Percentiles rank a stretch among this genome's conserved stretches.
Evolutionary conservation across 2,113 vertebrate genomes (phyloP).

Genomic region (Vireo altiloquus): DNA sequence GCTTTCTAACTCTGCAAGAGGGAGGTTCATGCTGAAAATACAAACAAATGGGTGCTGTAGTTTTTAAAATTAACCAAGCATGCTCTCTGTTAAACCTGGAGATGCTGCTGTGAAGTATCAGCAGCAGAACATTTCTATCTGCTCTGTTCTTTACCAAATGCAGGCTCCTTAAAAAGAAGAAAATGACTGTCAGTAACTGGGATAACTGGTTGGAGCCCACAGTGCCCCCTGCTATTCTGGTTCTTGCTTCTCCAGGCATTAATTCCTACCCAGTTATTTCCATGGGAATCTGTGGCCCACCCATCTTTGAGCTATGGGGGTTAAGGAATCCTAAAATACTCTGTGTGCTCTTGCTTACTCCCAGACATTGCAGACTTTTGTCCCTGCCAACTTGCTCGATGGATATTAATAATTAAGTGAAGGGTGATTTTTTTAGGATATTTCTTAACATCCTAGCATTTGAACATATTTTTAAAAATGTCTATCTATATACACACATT

Average conservation of each 20-base stretch:
- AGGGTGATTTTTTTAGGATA: not conserved
- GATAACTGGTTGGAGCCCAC: not conserved
- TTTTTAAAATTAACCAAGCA: not conserved
- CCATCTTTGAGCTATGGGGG: not conserved
- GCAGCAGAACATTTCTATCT: not conserved
- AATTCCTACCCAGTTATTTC: not conserved
- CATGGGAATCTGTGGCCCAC: not conserved
- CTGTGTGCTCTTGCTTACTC: not conserved
- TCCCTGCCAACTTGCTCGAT: not conserved
- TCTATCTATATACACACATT: not conserved
- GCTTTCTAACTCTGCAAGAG: not conserved
- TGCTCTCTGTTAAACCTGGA: not conserved
- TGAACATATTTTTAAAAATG: not conserved
- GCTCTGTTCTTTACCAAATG: not conserved
- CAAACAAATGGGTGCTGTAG: not conserved
- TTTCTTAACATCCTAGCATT: not conserved
- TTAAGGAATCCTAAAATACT: not conserved
- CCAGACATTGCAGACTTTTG: not conserved
- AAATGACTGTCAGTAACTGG: not conserved
- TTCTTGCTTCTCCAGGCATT: constrained; percentile 20
- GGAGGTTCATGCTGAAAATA: not conserved
- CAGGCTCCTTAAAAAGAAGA: not conserved
- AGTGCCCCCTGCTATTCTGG: not conserved
- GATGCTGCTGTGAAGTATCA: not conserved
- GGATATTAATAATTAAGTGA: not conserved